Percentiles rank a stretch among this genome's conserved stretches.
phyloP scores from a whole-genome alignment of 2,888 invertebrate species.

The Crocallis elinguaria region DNA sequence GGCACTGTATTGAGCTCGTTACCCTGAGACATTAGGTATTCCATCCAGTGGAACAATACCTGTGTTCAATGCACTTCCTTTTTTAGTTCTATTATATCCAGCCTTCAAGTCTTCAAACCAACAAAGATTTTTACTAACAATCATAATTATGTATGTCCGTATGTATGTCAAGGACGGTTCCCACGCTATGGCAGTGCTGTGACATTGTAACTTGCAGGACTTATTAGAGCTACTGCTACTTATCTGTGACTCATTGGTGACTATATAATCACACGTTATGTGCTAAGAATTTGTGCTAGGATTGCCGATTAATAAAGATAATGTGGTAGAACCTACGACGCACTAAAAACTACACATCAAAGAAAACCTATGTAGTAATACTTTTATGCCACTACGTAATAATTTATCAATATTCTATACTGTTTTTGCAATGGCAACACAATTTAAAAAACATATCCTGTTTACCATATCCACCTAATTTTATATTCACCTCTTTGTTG shows the following conservation, averaged over 20 bases:
- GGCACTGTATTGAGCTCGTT: no score
- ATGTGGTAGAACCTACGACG: no score
- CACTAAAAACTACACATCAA: no score
- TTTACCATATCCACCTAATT: no score
- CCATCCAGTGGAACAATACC: neutral
- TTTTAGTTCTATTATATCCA: neutral
- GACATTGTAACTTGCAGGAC: conserved; percentile 13
- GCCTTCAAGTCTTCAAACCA: neutral
- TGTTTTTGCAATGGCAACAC: no score
- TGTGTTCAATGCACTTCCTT: neutral
- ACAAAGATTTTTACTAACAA: conserved; percentile 14
- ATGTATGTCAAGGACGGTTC: conserved; percentile 24
- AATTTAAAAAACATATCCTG: no score
- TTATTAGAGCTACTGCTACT: conserved; percentile 1
- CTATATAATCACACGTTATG: neutral
- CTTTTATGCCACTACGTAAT: no score
- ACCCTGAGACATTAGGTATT: no score
- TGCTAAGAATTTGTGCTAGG: neutral
- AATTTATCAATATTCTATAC: no score
- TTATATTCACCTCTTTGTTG: conserved; percentile 10
- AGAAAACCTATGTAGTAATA: no score
- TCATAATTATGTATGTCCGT: conserved; percentile 10
- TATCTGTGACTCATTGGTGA: neutral
- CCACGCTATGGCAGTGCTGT: conserved; percentile 13
- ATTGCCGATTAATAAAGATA: no score